These are phyloP conservation scores for Macrobrachium rosenbergii DNA, from an alignment of 1,140 invertebrate genomes.

Conservation along the genomic window DNA sequence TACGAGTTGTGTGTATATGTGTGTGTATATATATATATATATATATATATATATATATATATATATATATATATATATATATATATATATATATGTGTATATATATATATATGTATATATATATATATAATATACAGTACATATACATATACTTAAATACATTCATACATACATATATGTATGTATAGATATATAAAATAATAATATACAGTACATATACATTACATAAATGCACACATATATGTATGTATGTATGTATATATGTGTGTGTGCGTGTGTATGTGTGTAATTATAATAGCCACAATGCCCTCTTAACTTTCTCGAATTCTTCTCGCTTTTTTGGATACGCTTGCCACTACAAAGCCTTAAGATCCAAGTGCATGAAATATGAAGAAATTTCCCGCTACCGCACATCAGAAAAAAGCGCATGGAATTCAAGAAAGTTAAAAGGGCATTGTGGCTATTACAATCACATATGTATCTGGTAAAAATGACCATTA, in stretches of 20 bases:
- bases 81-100: background rate
- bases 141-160: slow-evolving; percentile 26
- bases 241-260: slow-evolving; percentile 2
- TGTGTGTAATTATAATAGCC: no score
- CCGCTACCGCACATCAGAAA: no score
- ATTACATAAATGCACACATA: no score
- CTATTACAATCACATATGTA: no score
- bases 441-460: no score
- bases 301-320: background rate
- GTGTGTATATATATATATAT: background rate
- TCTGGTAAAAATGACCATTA: background rate
- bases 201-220: no score
- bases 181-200: slow-evolving; percentile 3
- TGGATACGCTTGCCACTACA: no score
- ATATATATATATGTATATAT: background rate
- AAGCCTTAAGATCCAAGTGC: no score
- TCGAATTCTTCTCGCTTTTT: background rate
- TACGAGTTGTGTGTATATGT: background rate
- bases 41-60: background rate
- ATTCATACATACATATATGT: slow-evolving; percentile 25
- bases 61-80: background rate
- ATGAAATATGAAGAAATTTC: no score
- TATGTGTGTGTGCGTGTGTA: background rate
- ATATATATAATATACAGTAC: background rate
- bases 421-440: no score